Evolutionary conservation across 2,113 vertebrate genomes (phyloP), one percentile per base, ranked within the genome.

Genomic region (Hipposideros armiger): DNA sequence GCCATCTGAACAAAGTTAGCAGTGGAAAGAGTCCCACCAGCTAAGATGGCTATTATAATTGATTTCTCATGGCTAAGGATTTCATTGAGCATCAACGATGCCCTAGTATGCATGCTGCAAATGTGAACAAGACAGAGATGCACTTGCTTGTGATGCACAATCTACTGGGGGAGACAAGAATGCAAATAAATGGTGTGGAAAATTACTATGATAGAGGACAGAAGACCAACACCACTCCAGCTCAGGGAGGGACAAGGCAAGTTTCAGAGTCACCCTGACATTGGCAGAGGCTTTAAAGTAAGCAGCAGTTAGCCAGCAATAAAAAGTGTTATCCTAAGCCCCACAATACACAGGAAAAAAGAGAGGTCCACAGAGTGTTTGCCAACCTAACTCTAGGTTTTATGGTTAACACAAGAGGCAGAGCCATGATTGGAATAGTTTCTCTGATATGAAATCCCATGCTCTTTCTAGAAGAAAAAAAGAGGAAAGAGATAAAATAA

Each of bases 401-500:
- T 70, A 40, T 32, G 40, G 36, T 90, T 92, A 77, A 32, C n/a
- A 83, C n/a, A 83, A 80, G 32, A 76, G 42, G 26, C 17, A 81
- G 80, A 77, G 36, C 19, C 36, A 85, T 54, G 58, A 42, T 1
- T 45, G 2, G 6, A 66, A 69, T 32, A 24, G 54, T 70, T 94
- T 90, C 47, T n/a, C 28, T 85, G 13, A 91, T 32, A 88, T 78
- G 40, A 76, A 92, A 90, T 45, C 4, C 24, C 36, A 88, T 16
- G 30, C 7, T 94, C 4, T 47, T 73, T 58, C 52, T 64, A 82
- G n/a, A 89, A 85, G 42, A n/a, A 72, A 74, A 89, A 93, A 76
- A 72, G 42, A n/a, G 69, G 50, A 88, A 52, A 88, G 15, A 54
- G 36, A 54, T 19, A 60, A 90, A 76, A 77, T 50, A 74, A 54